These are phyloP conservation scores for Nephotettix cincticeps DNA, from an alignment of 1,140 invertebrate species.

Conservation along the genomic window DNA sequence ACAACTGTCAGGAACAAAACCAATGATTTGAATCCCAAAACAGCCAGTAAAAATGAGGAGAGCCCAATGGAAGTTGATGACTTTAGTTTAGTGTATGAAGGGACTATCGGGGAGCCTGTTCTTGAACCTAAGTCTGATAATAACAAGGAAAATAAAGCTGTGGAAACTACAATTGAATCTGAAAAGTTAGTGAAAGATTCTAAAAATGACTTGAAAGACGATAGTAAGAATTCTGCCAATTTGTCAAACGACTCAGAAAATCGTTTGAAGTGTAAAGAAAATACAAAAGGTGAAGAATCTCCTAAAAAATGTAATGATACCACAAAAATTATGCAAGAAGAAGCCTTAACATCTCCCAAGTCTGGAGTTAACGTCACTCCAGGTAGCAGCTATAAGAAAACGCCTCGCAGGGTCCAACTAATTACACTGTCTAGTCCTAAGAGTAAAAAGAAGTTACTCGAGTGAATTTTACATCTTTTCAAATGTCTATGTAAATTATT, in stretches of 20 bases:
- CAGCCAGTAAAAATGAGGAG: background rate
- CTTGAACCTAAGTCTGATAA: background rate
- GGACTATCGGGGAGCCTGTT: background rate
- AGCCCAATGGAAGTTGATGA: conserved; percentile 23
- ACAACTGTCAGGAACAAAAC: too few species aligned
- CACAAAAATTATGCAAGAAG: background rate
- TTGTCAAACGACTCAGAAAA: background rate
- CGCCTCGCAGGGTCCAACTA: conserved; percentile 60
- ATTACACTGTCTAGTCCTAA: conserved; percentile 75
- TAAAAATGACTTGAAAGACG: background rate
- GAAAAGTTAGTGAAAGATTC: background rate
- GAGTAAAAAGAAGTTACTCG: conserved; percentile 44
- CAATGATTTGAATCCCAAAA: too few species aligned
- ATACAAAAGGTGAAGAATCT: too few species aligned
- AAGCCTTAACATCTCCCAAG: conserved; percentile 1
- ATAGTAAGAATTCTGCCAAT: background rate
- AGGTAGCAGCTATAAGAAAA: conserved; percentile 23
- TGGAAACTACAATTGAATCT: too few species aligned
- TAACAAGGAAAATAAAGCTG: background rate
- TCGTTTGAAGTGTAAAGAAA: too few species aligned
- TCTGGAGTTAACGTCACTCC: background rate
- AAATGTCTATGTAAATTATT: too few species aligned
- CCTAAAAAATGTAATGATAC: background rate
- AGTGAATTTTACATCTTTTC: background rate
- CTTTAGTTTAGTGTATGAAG: conserved; percentile 20